A percentile compares a stretch with the other conserved stretches of the same genome.
These are phyloP conservation scores for Dynastes hyllus DNA, from an alignment of 2,888 invertebrate species.

Conservation along the genomic window DNA sequence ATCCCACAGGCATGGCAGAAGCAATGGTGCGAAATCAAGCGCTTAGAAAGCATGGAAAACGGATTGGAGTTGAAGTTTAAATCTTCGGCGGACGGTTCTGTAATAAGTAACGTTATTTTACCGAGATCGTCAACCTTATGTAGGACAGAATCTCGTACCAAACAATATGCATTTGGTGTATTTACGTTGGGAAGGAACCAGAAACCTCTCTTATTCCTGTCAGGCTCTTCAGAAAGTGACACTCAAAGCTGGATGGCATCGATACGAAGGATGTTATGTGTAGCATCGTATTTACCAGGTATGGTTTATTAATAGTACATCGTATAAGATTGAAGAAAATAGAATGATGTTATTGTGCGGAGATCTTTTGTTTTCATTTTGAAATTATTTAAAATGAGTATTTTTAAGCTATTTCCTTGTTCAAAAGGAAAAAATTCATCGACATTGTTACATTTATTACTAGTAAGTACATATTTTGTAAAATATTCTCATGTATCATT, in stretches of 20 bases:
- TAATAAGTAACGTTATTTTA: slow-evolving; percentile 72
- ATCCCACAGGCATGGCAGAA: slow-evolving; percentile 76
- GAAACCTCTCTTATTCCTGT: slow-evolving; percentile 79
- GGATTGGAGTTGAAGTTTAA: slow-evolving; percentile 75
- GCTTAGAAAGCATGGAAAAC: slow-evolving; percentile 74
- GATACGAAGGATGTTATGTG: slow-evolving; percentile 73
- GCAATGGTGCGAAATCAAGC: slow-evolving; percentile 79
- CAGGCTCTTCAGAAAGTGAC: slow-evolving; percentile 78
- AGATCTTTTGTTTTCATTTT: not conserved
- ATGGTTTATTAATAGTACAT: slow-evolving; percentile 47
- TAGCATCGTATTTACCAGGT: slow-evolving; percentile 69
- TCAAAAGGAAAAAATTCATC: too few relatives aligned
- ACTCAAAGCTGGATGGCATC: slow-evolving; percentile 82
- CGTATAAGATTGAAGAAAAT: not conserved
- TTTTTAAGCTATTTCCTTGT: too few relatives aligned
- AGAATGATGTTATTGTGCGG: slow-evolving; percentile 18
- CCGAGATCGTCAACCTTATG: slow-evolving; percentile 77
- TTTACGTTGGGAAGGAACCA: slow-evolving; percentile 75
- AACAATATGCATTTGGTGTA: slow-evolving; percentile 81
- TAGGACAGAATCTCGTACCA: slow-evolving; percentile 79
- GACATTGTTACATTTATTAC: too few relatives aligned
- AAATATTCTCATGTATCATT: too few relatives aligned
- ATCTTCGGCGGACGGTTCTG: slow-evolving; percentile 69
- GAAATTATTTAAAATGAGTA: too few relatives aligned
- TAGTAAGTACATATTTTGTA: too few relatives aligned